phyloP scores from a whole-genome alignment of 2,113 vertebrate genomes.

The Dasypus novemcinctus region DNA sequence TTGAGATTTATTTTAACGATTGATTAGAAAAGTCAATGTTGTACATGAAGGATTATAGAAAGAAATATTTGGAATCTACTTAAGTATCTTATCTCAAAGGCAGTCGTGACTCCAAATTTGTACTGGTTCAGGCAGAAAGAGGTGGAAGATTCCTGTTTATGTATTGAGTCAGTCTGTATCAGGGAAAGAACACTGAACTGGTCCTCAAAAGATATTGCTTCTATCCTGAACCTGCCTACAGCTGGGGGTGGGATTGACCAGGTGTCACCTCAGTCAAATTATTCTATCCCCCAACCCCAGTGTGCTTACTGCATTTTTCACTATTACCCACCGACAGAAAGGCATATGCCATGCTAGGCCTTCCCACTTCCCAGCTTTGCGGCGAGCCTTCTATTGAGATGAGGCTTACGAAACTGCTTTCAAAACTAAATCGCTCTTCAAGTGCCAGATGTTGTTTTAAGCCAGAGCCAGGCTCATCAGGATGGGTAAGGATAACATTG shows the following conservation, averaged over 20 bases:
- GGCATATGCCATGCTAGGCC: not conserved
- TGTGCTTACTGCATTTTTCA: not conserved
- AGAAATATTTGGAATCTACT: slow-evolving; percentile 77
- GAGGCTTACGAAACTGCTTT: not conserved
- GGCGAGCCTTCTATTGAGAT: not conserved
- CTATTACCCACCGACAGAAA: not conserved
- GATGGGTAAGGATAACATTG: not conserved
- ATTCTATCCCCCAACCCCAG: not conserved
- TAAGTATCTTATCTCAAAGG: slow-evolving; percentile 59
- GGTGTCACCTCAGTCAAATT: not conserved
- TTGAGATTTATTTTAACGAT: slow-evolving; percentile 80
- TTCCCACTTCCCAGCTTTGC: not conserved
- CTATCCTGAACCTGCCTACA: not conserved
- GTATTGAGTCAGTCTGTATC: fast-evolving
- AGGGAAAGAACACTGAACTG: not conserved
- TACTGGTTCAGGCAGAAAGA: not conserved
- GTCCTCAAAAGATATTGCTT: not conserved
- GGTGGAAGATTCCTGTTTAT: not conserved
- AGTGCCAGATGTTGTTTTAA: not conserved
- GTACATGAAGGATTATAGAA: slow-evolving; percentile 80
- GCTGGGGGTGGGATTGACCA: not conserved
- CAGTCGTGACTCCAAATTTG: not conserved
- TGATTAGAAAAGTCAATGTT: slow-evolving; percentile 84
- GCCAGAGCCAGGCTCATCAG: not conserved
- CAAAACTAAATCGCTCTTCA: not conserved